These are phyloP conservation scores for Marasmarcha lunaedactyla DNA, from an alignment of 2,888 invertebrate genomes.

Conservation along the genomic window DNA sequence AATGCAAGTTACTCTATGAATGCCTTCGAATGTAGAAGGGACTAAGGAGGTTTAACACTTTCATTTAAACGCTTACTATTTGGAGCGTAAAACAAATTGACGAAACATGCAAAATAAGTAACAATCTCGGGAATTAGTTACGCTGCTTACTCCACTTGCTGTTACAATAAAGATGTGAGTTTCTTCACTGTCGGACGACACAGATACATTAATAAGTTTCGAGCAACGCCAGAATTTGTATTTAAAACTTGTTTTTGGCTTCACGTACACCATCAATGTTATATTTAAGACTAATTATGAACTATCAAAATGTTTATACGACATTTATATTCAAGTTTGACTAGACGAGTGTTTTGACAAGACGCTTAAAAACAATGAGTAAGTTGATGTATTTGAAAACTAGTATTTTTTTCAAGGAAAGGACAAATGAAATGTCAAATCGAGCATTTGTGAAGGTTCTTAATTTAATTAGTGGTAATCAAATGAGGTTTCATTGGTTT, in stretches of 20 bases:
- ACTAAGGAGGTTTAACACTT: slow-evolving; percentile 44
- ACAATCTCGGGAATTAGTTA: slow-evolving; percentile 68
- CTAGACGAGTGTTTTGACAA: not conserved
- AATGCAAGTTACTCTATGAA: not conserved
- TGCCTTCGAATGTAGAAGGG: slow-evolving; percentile 9
- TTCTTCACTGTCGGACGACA: slow-evolving; percentile 47
- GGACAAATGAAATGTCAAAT: not conserved
- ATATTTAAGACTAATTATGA: not conserved
- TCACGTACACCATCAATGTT: not conserved
- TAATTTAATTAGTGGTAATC: slow-evolving; percentile 59
- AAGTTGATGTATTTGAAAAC: too few species aligned
- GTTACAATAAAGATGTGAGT: slow-evolving; percentile 48
- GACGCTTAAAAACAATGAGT: too few species aligned
- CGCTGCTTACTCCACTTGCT: slow-evolving; percentile 58
- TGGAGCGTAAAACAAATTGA: slow-evolving; percentile 65
- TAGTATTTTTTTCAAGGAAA: not conserved
- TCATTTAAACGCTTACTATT: slow-evolving; percentile 53
- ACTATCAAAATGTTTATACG: not conserved
- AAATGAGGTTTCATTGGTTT: slow-evolving; percentile 33
- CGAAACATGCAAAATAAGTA: slow-evolving; percentile 69
- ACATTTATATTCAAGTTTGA: not conserved
- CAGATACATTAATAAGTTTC: slow-evolving; percentile 43
- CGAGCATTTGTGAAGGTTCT: slow-evolving; percentile 20
- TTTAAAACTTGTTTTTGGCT: not conserved
- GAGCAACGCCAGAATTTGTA: not conserved